These are phyloP conservation scores for Drepana falcataria DNA, from an alignment of 2,888 invertebrate species.

Conservation along the genomic window DNA sequence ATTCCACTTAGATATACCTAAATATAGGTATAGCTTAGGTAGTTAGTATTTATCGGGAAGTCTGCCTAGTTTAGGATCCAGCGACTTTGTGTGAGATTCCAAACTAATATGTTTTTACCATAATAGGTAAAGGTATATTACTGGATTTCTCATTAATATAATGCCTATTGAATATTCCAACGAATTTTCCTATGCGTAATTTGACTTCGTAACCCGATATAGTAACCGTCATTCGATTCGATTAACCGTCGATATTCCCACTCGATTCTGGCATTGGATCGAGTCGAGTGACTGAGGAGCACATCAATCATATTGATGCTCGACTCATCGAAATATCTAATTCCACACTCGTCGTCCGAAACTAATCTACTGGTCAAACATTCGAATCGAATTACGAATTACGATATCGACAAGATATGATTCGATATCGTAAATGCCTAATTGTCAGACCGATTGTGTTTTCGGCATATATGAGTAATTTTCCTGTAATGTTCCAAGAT, in stretches of 20 bases:
- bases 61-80: too few species aligned
- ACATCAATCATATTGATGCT: slow-evolving; percentile 15
- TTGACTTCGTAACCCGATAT: background rate
- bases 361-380: slow-evolving; percentile 4
- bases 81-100: too few species aligned
- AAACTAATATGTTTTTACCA: too few species aligned
- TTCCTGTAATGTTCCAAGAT: background rate
- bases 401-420: background rate
- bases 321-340: slow-evolving; percentile 12
- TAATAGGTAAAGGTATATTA: too few species aligned
- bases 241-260: slow-evolving; percentile 4
- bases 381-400: background rate
- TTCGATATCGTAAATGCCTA: background rate
- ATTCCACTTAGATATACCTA: too few species aligned
- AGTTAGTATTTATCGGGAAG: too few species aligned
- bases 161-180: background rate
- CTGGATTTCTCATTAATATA: too few species aligned
- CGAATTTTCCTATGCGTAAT: background rate
- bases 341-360: slow-evolving; percentile 2
- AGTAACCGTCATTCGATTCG: background rate
- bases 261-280: slow-evolving; percentile 6
- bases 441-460: background rate
- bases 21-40: too few species aligned
- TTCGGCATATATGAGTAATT: background rate
- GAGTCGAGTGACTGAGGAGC: slow-evolving; percentile 7